Evolutionary conservation across 2,888 invertebrate genomes (phyloP).

Genomic region (Andrena bucephala): DNA sequence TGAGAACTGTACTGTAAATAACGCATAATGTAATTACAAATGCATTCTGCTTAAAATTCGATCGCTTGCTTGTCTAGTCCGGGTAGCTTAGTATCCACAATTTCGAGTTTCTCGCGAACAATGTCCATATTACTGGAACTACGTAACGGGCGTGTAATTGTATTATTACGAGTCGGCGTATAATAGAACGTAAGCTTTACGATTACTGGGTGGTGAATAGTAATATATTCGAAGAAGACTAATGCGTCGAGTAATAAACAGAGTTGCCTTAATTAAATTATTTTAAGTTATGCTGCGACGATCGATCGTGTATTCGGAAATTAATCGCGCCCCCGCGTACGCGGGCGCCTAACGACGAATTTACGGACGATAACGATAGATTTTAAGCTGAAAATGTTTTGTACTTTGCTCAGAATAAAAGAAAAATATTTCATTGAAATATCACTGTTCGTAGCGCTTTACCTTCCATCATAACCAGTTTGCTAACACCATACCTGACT

Average conservation of each 20-base stretch:
- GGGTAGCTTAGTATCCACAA: conserved; percentile 66
- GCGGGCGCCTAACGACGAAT: conserved; percentile 40
- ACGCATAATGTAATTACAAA: conserved; percentile 63
- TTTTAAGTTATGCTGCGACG: conserved; percentile 61
- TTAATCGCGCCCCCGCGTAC: conserved; percentile 18
- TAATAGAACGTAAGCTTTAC: conserved; percentile 54
- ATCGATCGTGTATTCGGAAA: conserved; percentile 35
- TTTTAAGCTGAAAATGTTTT: conserved; percentile 75
- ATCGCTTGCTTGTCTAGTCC: conserved; percentile 83
- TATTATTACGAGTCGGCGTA: conserved; percentile 44
- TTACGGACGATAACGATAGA: conserved; percentile 65
- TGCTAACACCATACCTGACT: no score
- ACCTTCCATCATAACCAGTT: background rate
- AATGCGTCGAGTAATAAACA: conserved; percentile 73
- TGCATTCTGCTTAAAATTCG: conserved; percentile 70
- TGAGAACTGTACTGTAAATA: conserved; percentile 63
- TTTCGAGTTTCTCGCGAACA: conserved; percentile 34
- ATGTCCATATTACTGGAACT: conserved; percentile 37
- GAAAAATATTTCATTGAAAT: conserved; percentile 41
- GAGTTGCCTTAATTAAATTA: conserved; percentile 83
- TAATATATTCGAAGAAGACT: conserved; percentile 72
- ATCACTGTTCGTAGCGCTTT: background rate
- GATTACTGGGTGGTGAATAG: conserved; percentile 65
- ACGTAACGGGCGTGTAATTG: conserved; percentile 28
- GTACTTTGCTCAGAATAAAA: conserved; percentile 78